Evolutionary conservation across 2,797 vertebrate genomes (phyloP).

Genomic region (Smutsia gigantea): DNA sequence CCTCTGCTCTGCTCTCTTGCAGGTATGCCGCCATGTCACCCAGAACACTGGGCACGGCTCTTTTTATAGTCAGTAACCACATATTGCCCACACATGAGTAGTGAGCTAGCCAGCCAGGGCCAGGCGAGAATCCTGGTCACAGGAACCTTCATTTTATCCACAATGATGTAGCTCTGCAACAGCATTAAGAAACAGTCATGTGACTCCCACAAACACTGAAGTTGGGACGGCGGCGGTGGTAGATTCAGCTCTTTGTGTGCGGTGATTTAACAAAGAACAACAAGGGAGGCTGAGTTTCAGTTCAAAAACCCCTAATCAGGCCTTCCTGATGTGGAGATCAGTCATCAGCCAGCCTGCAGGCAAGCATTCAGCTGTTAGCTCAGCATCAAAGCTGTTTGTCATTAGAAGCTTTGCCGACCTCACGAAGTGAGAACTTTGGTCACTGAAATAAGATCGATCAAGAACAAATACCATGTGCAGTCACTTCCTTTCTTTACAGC

Average conservation of each 20-base stretch:
- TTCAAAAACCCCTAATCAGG: background rate
- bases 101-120: no score
- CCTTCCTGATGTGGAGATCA: background rate
- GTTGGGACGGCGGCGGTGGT: background rate
- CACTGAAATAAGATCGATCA: background rate
- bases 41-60: no score
- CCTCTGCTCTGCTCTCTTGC: no score
- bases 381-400: background rate
- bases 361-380: background rate
- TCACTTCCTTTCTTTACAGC: constrained; percentile 73
- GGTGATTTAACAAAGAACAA: background rate
- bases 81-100: no score
- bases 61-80: no score
- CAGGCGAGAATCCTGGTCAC: no score
- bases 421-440: background rate
- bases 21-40: no score
- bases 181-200: background rate
- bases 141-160: no score
- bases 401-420: background rate
- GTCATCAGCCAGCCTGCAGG: background rate
- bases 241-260: background rate
- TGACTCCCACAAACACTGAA: background rate
- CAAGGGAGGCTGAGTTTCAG: background rate
- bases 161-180: background rate
- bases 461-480: background rate